These are phyloP conservation scores for Sturnus vulgaris DNA, from an alignment of 2,113 vertebrate species.

Conservation along the genomic window DNA sequence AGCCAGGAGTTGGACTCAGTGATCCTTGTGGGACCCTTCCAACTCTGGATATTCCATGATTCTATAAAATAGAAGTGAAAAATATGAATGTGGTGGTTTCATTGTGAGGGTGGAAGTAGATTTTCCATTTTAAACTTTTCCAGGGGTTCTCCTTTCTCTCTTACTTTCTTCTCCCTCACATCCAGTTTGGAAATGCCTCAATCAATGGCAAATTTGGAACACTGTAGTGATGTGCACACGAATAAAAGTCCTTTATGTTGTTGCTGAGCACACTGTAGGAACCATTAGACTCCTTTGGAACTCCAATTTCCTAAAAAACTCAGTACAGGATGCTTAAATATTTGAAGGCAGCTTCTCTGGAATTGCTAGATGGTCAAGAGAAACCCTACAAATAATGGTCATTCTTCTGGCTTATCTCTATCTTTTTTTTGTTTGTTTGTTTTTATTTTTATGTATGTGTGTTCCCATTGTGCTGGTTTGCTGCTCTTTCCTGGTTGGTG, in stretches of 20 bases:
- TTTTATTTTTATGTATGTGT: too few relatives aligned
- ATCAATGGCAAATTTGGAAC: not conserved
- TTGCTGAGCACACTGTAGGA: not conserved
- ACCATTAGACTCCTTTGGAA: not conserved
- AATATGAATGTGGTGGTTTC: not conserved
- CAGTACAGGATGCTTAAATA: not conserved
- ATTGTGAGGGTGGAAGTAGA: not conserved
- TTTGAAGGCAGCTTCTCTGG: not conserved
- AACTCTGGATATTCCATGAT: not conserved
- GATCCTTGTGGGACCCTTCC: not conserved
- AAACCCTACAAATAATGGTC: not conserved
- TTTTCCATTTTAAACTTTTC: not conserved
- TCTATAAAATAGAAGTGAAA: not conserved
- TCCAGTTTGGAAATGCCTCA: not conserved
- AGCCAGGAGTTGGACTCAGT: not conserved
- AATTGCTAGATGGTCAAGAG: not conserved
- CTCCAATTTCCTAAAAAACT: not conserved
- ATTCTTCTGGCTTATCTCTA: too few relatives aligned
- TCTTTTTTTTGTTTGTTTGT: too few relatives aligned
- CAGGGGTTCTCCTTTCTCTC: not conserved
- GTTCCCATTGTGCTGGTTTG: not conserved
- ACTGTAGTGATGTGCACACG: not conserved
- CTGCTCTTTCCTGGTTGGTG: not conserved
- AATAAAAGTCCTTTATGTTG: not conserved
- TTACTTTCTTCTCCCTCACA: not conserved